Base-by-base conservation (phyloP, 2,888 invertebrate genomes). In the Clusia tigrina region DNA sequence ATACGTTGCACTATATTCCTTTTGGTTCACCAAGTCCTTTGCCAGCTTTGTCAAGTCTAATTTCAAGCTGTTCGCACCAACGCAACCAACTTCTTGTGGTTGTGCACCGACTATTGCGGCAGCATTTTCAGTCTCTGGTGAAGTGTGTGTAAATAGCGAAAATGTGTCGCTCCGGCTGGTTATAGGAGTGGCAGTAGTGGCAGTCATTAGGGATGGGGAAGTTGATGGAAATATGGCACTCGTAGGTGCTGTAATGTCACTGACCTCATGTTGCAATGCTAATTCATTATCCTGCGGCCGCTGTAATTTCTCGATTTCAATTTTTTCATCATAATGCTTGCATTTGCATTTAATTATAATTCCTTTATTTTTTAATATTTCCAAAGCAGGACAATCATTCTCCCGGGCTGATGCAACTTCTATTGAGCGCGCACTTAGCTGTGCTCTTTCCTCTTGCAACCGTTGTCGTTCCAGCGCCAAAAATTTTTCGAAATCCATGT, bases 11-110 rank as follows among this genome's bases (percentile, higher is more conserved):
- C 73, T 77, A 56, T 76, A 66, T 58, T 79, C 77, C 42, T 72
- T 73, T 58, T 74, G 72, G 64, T 81, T 79, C 51, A 72, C 76
- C 62, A 72, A 71, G 62, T 81, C 75, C 63, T 79, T 79, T 52
- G 69, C 69, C 54, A 68, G 69, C 62, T 80, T 79, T 15, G 62
- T 62, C 54, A 53, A 60, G 9, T 46, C 63, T 2, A 38, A 51
- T 65, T 68, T 54, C 51, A 63, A 57, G 54, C 9, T 2, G 22
- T 38, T 6, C 18, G n/a, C 42, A 20, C 20, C 48, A 42, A n/a
- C 42, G 18, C 48, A 6, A 48, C 22, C 22, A 32, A 32, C 32
- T 32, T 6, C 32, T 6, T 12, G 32, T 32, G 12, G 12, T 20
- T 15, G 22, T 22, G 2, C 20, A 20, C n/a, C 42, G n/a, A 48